These are phyloP conservation scores for Sarotherodon lohbergeri DNA, from an alignment of 2,113 vertebrate species.

Conservation along the genomic window DNA sequence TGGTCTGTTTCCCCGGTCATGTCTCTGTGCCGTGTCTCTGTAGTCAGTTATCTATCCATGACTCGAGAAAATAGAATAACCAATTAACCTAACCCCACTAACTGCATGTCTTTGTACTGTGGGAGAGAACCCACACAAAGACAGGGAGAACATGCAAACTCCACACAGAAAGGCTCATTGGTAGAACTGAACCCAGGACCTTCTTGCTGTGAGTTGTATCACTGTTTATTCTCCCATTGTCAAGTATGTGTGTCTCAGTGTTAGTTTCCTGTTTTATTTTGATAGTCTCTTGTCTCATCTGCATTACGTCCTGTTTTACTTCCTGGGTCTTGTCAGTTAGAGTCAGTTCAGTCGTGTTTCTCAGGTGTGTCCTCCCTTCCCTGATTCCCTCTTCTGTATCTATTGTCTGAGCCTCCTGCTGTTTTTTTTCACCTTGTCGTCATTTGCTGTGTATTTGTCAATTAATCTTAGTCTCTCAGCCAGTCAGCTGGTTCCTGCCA, in stretches of 20 bases:
- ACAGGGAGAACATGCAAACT: background rate
- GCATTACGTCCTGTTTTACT: background rate
- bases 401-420: background rate
- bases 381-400: background rate
- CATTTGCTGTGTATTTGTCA: background rate
- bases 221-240: background rate
- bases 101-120: background rate
- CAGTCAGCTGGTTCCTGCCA: background rate
- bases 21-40: background rate
- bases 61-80: background rate
- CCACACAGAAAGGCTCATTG: background rate
- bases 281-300: background rate
- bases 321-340: background rate
- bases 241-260: background rate
- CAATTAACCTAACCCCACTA: background rate
- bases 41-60: background rate
- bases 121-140: background rate
- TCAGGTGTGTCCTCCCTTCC: background rate
- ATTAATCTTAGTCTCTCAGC: background rate
- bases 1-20: background rate
- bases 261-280: background rate
- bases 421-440: background rate
- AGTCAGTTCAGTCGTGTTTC: background rate
- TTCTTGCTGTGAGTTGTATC: background rate
- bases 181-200: background rate